Base-by-base conservation (phyloP, 2,888 invertebrate genomes). In the Flexamia atlantica region DNA sequence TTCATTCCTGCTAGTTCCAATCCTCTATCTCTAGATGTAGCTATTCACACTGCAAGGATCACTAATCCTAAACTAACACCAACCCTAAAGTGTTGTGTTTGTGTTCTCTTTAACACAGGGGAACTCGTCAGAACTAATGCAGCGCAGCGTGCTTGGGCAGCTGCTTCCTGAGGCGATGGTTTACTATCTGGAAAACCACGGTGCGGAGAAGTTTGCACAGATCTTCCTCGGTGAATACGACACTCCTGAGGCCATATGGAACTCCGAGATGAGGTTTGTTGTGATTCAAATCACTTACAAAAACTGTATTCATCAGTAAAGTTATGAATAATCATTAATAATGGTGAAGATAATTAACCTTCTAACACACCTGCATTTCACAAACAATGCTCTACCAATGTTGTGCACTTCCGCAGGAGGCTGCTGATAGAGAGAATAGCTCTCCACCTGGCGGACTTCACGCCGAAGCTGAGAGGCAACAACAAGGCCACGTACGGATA, bases 161-260 rank as follows among this genome's bases (percentile, higher is more conserved):
- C 91, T 99, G 82, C 90, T 99, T 83, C 99, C 99, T 0, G 99
- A 99, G 90, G 99, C 99, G 0, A 99, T 99, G 98, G 97, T 99
- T 0, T 98, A 98, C 89, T 99, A 99, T 90, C 91, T 99, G 83
- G 99, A 99, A 90, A 99, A 99, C 90, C 98, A 99, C 89, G 99
- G 99, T 0, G 94, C 99, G 0, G 99, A 99, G 86, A 98, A 98
- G 90, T 99, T 99, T 91, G 98, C 99, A 0, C 98, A 99, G 91
- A 98, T 98, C 88, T 98, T 97, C 91, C 92, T 99, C 23, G 99
- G 88, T 36, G 99, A 99, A 91, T 99, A 97, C 92, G 99, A 99
- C 90, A 99, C 99, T 9, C 99, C 99, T 0, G 99, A 99, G 91
- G 99, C 98, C 0, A 99, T 99, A 87, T 99, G 99, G 99, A 99